Base-by-base conservation (phyloP, 2,888 invertebrate species). In the Tenthredo amoena region DNA sequence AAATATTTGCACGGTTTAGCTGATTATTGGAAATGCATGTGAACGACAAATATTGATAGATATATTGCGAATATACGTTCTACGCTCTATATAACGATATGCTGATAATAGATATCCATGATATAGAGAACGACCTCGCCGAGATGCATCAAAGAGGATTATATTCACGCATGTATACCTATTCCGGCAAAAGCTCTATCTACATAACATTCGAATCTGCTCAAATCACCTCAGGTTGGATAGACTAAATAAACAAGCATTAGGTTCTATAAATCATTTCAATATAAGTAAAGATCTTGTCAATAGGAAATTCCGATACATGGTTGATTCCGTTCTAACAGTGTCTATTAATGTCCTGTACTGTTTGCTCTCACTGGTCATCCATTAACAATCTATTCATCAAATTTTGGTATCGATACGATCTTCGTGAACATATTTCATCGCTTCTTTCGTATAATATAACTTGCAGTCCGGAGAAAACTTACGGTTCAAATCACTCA, bases 41-140 rank as follows among this genome's bases (percentile, higher is more conserved):
- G 62, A 4, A 31, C 21, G 21, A 58, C 81, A 62, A 81, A 81
- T 81, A 81, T 81, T 81, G 81, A 62, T 62, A 21, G 62, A 81
- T 34, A 40, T 81, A 81, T 81, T 43, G 62, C 81, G 21, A 62
- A 81, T 81, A 62, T 58, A 12, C 62, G 26, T 37, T 26, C 21
- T 10, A 62, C 18, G 15, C 34, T 18, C 68, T 15, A 15, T 37
- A 10, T 21, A 37, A 62, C 18, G 37, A 37, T 26, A 26, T 40
- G 15, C 40, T 40, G 62, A 81, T 62, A 62, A 55, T 55, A 12
- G 77, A 55, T 77, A 77, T 55, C 34, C 34, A 34, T 50, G 55
- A 18, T 77, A 55, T 21, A 43, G 68, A 43, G 68, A 12, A 62
- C 26, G 62, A 62, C 26, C 10, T 21, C 26, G 26, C 12, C 21